Evolutionary conservation across 2,888 invertebrate species (phyloP), one percentile per base, ranked within the genome.

Genomic region (Mesorhabditis spiculigera): DNA sequence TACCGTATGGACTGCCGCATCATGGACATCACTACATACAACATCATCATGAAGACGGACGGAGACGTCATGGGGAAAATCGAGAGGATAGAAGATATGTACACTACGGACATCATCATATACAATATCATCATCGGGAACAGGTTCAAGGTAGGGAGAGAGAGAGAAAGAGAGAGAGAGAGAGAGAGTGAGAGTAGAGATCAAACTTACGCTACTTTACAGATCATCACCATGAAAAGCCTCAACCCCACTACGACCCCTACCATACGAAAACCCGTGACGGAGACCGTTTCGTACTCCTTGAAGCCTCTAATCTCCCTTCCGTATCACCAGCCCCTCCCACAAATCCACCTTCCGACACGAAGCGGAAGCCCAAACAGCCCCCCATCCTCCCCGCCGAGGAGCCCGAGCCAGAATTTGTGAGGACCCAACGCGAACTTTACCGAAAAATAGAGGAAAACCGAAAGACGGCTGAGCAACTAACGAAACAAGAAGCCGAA

Each of bases 41-140:
- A n/a, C n/a, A n/a, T n/a, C n/a, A n/a, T n/a, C n/a, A n/a, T n/a
- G n/a, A n/a, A n/a, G n/a, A n/a, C n/a, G n/a, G n/a, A n/a, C n/a
- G n/a, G n/a, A n/a, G n/a, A n/a, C n/a, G n/a, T n/a, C n/a, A n/a
- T n/a, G n/a, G n/a, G n/a, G n/a, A n/a, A n/a, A 28, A 28, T 1
- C 28, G 28, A 3, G 28, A 28, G 28, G 28, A 28, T 28, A 28
- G 28, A 28, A 28, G 28, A 28, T n/a, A 50, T 50, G 58, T 50
- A 13, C 58, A 50, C 58, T n/a, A 50, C n/a, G 10, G n/a, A 50
- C 58, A 50, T 50, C n/a, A 50, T 50, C 58, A 50, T 50, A n/a
- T 13, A 50, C 58, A 50, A 10, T n/a, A n/a, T 50, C 58, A 50
- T 13, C 58, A 50, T 28, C 28, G 28, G 28, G 28, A 28, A 28